Base-by-base conservation (phyloP, 2,113 vertebrate species). In the Eulemur rufifrons region DNA sequence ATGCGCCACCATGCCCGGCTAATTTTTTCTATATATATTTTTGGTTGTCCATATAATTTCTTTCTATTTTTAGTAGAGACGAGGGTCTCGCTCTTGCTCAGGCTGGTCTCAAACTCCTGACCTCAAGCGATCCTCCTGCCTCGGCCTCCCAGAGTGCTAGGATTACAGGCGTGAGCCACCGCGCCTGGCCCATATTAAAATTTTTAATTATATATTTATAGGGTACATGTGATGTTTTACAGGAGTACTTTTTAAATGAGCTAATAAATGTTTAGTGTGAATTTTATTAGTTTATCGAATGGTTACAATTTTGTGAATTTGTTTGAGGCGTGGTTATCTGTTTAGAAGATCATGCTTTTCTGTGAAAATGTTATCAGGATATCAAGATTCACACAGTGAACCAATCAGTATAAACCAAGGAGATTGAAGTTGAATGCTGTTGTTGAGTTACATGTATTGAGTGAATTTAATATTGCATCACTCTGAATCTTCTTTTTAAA, bases 281-380 rank as follows among this genome's bases (percentile, higher is more conserved):
- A 61, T 89, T 73, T 89, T 83, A 73, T 76, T 89, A 76, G 59
- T 68, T 95, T 95, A 59, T 78, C 39, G 88, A 37, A 56, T 73
- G 56, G 37, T 56, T 80, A 45, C 10, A 45, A 74, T 47, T 82
- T 61, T 52, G 29, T 74, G 77, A 90, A 18, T 88, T 95, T 87
- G 66, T 74, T 59, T 93, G 54, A 42, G 61, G 56, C 5, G 18
- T 42, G 20, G 29, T 7, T 74, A 82, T 82, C 45, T 34, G 13
- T 80, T 87, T 83, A 92, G 25, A 81, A 64, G 37, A 59, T 76
- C 27, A 91, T 66, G 78, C 13, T 18, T 59, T 17, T 86, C 54
- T 83, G 12, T 84, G n/a, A 63, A 84, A 84, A 71, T 61, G 17
- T 89, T 78, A 20, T 63, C n/a, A 32, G 8, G 52, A 77, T 76